Conservation (phyloP, 2,888 invertebrate species). For the Phorcus lineatus region DNA sequence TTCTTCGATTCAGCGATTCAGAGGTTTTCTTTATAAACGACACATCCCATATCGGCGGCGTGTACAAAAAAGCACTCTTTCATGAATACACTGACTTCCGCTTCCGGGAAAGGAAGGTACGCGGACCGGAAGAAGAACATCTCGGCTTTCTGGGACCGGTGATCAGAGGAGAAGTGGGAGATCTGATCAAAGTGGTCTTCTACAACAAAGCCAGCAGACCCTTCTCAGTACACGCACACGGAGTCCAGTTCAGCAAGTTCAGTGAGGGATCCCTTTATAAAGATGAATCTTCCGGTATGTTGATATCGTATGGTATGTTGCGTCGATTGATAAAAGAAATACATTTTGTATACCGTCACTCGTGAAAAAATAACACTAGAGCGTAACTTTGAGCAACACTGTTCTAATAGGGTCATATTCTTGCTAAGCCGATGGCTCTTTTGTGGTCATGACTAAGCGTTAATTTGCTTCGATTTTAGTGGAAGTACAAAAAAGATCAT, state of each 20-base stretch:
- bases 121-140: slow-evolving; percentile 32
- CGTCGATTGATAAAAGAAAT: too few species aligned
- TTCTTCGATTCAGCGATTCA: slow-evolving; percentile 27
- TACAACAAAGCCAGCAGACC: slow-evolving; percentile 31
- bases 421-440: too few species aligned
- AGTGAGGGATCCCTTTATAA: slow-evolving; percentile 54
- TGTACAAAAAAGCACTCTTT: slow-evolving; percentile 41
- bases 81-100: slow-evolving; percentile 37
- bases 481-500: too few species aligned
- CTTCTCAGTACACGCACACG: slow-evolving; percentile 40
- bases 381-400: too few species aligned
- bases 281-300: slow-evolving; percentile 26
- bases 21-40: slow-evolving; percentile 32
- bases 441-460: too few species aligned
- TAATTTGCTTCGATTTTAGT: too few species aligned
- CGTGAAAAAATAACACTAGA: too few species aligned
- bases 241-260: slow-evolving; percentile 50
- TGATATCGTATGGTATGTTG: too few species aligned
- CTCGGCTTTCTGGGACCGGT: slow-evolving; percentile 41
- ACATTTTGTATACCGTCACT: too few species aligned
- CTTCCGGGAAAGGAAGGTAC: slow-evolving; percentile 18
- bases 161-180: slow-evolving; percentile 36
- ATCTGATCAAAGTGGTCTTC: slow-evolving; percentile 33
- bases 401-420: too few species aligned
- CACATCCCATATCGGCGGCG: slow-evolving; percentile 26